Conservation (phyloP, 2,888 invertebrate species). For the Syrista parreyssii region DNA sequence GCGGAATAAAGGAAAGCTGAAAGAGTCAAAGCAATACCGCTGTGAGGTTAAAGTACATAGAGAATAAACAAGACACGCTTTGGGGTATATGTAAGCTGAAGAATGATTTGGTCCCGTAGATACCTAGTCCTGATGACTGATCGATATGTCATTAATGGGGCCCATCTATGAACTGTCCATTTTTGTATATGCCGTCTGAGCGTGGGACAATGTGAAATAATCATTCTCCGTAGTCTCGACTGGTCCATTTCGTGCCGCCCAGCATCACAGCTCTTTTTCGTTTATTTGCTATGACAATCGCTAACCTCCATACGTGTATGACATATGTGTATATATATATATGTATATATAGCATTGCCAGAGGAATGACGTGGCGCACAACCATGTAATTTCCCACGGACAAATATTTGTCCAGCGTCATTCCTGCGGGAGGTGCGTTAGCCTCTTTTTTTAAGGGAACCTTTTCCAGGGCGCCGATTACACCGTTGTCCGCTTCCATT, state of each 20-base stretch:
- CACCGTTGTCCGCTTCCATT: too few relatives aligned
- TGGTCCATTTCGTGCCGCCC: neutral
- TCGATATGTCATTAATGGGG: neutral
- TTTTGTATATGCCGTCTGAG: neutral
- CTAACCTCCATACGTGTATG: neutral
- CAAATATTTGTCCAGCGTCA: conserved; percentile 1
- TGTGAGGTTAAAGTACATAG: neutral
- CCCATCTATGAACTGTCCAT: neutral
- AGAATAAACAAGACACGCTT: neutral
- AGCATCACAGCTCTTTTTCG: neutral
- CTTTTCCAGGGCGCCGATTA: too few relatives aligned
- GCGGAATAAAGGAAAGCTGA: neutral
- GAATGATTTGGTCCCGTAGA: neutral
- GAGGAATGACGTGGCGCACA: neutral
- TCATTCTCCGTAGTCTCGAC: neutral
- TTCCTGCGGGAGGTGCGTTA: neutral
- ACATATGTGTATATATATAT: neutral
- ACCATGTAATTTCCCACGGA: neutral
- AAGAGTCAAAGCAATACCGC: neutral
- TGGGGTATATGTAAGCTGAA: neutral
- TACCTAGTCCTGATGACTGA: neutral
- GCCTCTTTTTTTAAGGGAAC: conserved; percentile 1
- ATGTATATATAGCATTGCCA: neutral
- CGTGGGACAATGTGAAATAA: neutral
- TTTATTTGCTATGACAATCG: neutral